Evolutionary conservation across 1,140 invertebrate species (phyloP).

Genomic region (Caenorhabditis tropicalis): DNA sequence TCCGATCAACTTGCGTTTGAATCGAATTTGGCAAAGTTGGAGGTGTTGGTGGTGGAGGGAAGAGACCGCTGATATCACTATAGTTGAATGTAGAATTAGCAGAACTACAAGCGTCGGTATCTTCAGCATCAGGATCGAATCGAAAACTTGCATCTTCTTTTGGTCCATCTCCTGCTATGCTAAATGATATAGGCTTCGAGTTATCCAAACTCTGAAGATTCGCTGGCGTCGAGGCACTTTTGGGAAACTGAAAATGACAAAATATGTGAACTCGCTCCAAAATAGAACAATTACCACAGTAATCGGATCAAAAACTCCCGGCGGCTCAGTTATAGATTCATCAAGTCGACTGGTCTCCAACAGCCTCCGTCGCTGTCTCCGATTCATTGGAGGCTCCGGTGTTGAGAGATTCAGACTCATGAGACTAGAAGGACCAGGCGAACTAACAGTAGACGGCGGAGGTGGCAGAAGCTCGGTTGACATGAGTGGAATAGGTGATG

Average conservation of each 20-base stretch:
- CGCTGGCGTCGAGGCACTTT: background rate
- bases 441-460: background rate
- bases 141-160: conserved; percentile 1
- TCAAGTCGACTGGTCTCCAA: conserved; percentile 20
- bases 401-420: background rate
- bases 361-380: conserved; percentile 41
- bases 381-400: conserved; percentile 29
- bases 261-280: background rate
- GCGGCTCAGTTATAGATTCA: background rate
- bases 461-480: background rate
- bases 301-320: conserved; percentile 47
- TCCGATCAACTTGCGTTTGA: conserved; percentile 47
- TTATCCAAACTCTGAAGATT: conserved; percentile 28
- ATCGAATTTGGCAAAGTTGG: background rate
- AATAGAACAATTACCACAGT: background rate
- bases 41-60: conserved; percentile 22
- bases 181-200: background rate
- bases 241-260: background rate
- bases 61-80: background rate
- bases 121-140: background rate
- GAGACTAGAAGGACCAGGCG: background rate
- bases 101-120: background rate
- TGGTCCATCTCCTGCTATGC: background rate
- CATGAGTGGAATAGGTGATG: background rate
- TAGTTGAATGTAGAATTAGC: background rate